Evolutionary conservation across 2,888 invertebrate species (phyloP).

Genomic region (Sialis lutaria): DNA sequence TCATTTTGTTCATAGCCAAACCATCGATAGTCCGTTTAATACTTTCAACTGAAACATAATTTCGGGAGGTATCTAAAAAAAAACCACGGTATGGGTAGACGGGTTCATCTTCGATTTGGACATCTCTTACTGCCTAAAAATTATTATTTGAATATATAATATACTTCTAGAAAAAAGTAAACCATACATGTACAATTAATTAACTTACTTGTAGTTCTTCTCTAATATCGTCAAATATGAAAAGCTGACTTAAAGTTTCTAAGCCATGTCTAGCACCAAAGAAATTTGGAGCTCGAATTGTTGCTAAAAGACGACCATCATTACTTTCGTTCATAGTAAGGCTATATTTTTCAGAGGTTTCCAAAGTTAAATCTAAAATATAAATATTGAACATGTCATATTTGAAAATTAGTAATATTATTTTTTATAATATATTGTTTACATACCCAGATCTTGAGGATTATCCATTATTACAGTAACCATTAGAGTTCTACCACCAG

Average conservation of each 20-base stretch:
- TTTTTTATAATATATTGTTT: background rate
- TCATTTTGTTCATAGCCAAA: constrained; percentile 81
- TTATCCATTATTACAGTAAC: constrained; percentile 19
- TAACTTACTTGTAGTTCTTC: constrained; percentile 32
- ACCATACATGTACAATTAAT: background rate
- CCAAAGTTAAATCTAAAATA: constrained; percentile 29
- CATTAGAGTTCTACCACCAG: constrained; percentile 23
- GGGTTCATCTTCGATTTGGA: constrained; percentile 56
- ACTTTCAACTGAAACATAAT: constrained; percentile 56
- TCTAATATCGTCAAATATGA: constrained; percentile 46
- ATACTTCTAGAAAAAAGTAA: constrained; percentile 17
- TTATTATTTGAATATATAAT: background rate
- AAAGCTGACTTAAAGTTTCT: constrained; percentile 48
- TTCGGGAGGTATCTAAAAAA: constrained; percentile 78
- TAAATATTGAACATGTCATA: no score
- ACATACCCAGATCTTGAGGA: constrained; percentile 9
- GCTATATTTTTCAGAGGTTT: constrained; percentile 40
- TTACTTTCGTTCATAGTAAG: constrained; percentile 25
- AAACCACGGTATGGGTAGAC: constrained; percentile 77
- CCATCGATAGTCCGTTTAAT: constrained; percentile 68
- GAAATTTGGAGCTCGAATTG: constrained; percentile 37
- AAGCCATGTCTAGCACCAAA: constrained; percentile 51
- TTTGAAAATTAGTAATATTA: no score
- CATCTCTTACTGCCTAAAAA: constrained; percentile 42
- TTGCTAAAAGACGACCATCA: constrained; percentile 33